A percentile compares a stretch with the other conserved stretches of the same genome.
phyloP scores from a whole-genome alignment of 2,888 invertebrate genomes.

The Lochmaea crataegi region DNA sequence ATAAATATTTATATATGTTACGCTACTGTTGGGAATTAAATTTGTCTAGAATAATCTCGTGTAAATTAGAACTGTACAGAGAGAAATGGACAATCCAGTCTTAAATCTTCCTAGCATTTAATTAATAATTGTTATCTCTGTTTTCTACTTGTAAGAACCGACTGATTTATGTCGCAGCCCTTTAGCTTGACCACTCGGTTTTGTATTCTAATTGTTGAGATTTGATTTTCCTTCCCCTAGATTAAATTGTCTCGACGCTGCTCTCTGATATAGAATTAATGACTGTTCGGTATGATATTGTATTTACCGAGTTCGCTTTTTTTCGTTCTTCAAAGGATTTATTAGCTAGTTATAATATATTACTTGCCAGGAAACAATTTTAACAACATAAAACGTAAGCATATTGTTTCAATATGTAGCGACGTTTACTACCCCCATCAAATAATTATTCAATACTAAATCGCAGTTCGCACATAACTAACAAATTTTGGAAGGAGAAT shows the following conservation, averaged over 20 bases:
- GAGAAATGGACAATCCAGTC: slow-evolving; percentile 32
- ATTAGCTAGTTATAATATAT: no score
- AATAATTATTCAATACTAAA: no score
- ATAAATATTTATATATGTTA: no score
- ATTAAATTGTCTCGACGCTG: slow-evolving; percentile 47
- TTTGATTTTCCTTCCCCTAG: slow-evolving; percentile 52
- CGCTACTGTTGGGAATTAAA: slow-evolving; percentile 23
- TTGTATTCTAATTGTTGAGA: slow-evolving; percentile 54
- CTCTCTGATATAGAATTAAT: slow-evolving; percentile 45
- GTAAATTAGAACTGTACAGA: slow-evolving; percentile 32
- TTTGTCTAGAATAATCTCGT: slow-evolving; percentile 29
- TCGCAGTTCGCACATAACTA: no score
- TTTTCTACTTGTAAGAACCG: slow-evolving; percentile 49
- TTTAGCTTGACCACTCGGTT: slow-evolving; percentile 52
- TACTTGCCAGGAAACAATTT: no score
- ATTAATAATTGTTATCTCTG: slow-evolving; percentile 46
- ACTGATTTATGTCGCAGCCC: slow-evolving; percentile 47
- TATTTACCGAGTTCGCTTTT: neutral
- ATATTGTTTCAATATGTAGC: no score
- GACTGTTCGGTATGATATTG: slow-evolving; percentile 38
- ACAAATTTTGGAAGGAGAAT: no score
- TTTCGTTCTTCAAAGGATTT: neutral
- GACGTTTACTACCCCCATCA: no score
- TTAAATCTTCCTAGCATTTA: slow-evolving; percentile 41
- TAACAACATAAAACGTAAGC: no score